phyloP scores from a whole-genome alignment of 2,113 vertebrate genomes.

The Tragelaphus scriptus region DNA sequence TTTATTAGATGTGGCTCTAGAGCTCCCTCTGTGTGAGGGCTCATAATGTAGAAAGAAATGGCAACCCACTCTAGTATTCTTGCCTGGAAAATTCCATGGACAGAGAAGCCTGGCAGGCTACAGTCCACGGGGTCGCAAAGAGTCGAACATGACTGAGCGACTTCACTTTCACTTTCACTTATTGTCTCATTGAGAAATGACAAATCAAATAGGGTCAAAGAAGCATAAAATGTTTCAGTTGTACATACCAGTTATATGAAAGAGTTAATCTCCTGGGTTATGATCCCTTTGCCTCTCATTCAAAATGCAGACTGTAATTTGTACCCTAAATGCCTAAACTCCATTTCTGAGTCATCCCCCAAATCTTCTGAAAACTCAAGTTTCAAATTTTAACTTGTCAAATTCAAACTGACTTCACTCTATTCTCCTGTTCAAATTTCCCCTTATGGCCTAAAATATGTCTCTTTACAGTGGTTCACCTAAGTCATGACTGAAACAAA shows the following conservation, averaged over 20 bases:
- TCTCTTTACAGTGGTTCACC: background rate
- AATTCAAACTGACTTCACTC: background rate
- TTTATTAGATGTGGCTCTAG: background rate
- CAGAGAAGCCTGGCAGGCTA: too few species aligned
- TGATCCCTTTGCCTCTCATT: background rate
- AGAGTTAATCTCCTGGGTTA: background rate
- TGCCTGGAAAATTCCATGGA: too few species aligned
- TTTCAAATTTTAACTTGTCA: background rate
- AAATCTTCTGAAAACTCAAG: background rate
- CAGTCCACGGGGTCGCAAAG: too few species aligned
- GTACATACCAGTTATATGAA: background rate
- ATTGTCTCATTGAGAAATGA: background rate
- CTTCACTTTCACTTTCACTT: background rate
- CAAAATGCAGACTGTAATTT: background rate
- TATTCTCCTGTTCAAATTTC: background rate
- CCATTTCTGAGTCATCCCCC: background rate
- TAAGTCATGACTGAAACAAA: background rate
- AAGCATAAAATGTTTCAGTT: background rate
- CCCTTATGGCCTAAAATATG: background rate
- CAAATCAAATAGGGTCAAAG: background rate
- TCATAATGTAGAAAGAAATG: background rate
- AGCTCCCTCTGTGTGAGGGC: background rate
- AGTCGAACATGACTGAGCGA: too few species aligned
- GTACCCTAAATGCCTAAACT: background rate
- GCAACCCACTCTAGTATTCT: too few species aligned